Evolutionary conservation across 2,888 invertebrate species (phyloP), one percentile per base, ranked within the genome.

Genomic region (Gerris lacustris): DNA sequence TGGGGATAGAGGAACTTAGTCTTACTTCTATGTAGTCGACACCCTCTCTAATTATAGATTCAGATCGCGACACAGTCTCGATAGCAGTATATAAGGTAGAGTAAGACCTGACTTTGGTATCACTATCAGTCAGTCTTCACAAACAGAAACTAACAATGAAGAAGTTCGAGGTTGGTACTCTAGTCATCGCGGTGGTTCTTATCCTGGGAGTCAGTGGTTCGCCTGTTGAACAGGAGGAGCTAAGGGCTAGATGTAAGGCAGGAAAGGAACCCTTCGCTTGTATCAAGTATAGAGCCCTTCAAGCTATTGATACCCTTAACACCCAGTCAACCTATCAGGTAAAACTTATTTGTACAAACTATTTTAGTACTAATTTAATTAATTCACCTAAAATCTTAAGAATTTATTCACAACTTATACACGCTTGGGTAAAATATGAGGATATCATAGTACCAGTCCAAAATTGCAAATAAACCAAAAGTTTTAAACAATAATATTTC

Each of bases 281-380:
- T 82, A 87, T 92, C 81, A 91, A 92, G 81, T 89, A 87, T 83
- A 90, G 90, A 80, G 89, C 91, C 74, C 87, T 92, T 83, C 87
- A 88, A 74, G 84, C 91, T 75, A 82, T 92, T 79, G 90, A 91
- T 80, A 87, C 87, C 77, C 85, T 91, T 77, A 86, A 91, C 81
- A 88, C 87, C 80, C 89, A 90, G 82, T 91, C 91, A 79, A 86
- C 85, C 76, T 90, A 87, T 82, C 87, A 90, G 86, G 91, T 89
- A 83, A 55, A 55, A 31, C 4, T 31, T 31, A 81, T 79, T 76
- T 70, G 4, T 31, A 31, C 31, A 31, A 31, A 31, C 1, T 31
- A 31, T 31, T 31, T 31, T 31, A 31, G 4, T 4, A 31, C 31
- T 31, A 2, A 31, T 31, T 31, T 31, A 31, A 31, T 31, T 31